Conservation (phyloP, 2,113 vertebrate genomes). For the Pteruthius melanotis region DNA sequence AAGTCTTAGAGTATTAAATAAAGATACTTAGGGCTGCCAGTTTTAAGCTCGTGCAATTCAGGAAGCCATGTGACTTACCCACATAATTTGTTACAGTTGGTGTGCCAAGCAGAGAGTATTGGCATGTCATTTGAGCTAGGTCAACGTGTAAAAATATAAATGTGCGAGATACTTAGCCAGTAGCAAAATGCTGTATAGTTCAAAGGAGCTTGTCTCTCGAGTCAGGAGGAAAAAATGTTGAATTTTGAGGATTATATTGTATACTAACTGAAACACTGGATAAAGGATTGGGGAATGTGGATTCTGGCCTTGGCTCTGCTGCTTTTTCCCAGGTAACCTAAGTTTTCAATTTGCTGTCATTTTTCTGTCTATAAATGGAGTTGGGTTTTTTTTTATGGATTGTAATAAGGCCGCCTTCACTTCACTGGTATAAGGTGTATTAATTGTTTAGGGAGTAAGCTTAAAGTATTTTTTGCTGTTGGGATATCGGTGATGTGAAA, state of each 20-base stretch:
- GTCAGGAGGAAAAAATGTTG: background rate
- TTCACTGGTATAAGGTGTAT: background rate
- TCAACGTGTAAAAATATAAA: background rate
- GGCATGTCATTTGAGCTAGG: background rate
- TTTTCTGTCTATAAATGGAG: background rate
- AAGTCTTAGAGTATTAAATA: constrained; percentile 20
- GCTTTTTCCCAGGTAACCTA: background rate
- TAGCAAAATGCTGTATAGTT: background rate
- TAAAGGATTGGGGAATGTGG: background rate
- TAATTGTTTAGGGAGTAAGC: background rate
- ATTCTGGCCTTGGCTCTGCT: background rate
- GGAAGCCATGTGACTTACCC: constrained; percentile 1
- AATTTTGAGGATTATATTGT: background rate
- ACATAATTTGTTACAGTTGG: background rate
- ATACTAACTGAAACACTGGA: background rate
- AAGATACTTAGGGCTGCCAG: background rate
- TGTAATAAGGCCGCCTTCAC: background rate
- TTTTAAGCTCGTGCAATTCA: background rate
- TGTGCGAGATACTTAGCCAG: background rate
- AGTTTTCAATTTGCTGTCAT: background rate
- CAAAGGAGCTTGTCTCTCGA: background rate
- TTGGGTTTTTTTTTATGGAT: background rate
- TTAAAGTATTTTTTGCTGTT: background rate
- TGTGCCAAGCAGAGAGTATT: background rate
- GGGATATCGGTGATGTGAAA: background rate